Evolutionary conservation across 2,888 invertebrate genomes (phyloP), one percentile per base, ranked within the genome.

Genomic region (Agrotis puta): DNA sequence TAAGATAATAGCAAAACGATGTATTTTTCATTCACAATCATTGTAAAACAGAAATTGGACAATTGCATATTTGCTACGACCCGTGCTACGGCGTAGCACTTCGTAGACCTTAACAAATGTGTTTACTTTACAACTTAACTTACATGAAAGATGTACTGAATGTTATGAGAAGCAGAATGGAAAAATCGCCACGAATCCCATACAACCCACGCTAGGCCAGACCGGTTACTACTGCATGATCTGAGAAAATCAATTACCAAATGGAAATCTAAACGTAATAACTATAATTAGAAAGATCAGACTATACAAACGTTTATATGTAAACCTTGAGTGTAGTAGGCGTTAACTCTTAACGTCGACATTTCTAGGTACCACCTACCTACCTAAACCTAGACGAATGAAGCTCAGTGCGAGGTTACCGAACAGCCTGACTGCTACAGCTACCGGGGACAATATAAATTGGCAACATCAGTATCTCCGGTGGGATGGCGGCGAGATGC

Each of bases 401-500:
- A 20, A 62, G 39, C 27, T 58, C 47, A 64, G 57, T 24, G 45
- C 59, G 64, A 80, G 64, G 66, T 71, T 71, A 68, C 47, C 51
- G 61, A 67, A 64, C 77, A 76, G 67, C 59, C 67, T 54, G 58
- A 53, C 68, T 75, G n/a, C 62, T 77, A 76, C 64, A 71, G 76
- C 65, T 79, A 72, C 79, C 72, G 72, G 77, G 64, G 72, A 72
- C 79, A 68, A 77, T 75, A 83, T 79, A 81, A 71, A 81, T 85
- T 76, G 84, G 83, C 80, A 85, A 81, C 82, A 81, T 71, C 77
- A 74, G 76, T 85, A 85, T 79, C 81, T 81, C 83, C 75, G 56
- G 80, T 64, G 82, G 79, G 85, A 85, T 81, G 85, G 79, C 80
- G 85, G 84, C 81, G 88, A 83, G 80, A 79, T 83, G 85, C 84